These are phyloP conservation scores for Acanthornis magna DNA, from an alignment of 2,797 vertebrate genomes.

Conservation along the genomic window DNA sequence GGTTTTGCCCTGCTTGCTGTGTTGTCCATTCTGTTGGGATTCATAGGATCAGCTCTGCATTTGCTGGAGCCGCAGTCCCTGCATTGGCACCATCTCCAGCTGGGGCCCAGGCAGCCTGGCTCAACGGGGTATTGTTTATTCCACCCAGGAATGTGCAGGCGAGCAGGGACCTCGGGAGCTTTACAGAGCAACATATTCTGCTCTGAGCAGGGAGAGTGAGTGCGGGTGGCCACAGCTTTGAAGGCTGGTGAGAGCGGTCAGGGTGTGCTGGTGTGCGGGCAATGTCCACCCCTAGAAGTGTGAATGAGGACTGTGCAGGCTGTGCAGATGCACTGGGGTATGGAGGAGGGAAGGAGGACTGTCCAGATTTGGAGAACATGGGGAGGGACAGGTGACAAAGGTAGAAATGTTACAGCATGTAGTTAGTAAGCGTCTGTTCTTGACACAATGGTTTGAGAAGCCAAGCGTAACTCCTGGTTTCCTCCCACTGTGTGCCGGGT, in stretches of 20 bases:
- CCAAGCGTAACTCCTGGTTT: not conserved
- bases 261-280: not conserved
- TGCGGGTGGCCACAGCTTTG: not conserved
- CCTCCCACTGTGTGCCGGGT: not conserved
- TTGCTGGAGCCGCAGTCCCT: not conserved
- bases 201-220: not conserved
- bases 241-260: fast-evolving
- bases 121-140: not conserved
- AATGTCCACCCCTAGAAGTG: not conserved
- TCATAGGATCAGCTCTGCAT: not conserved
- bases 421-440: not conserved
- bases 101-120: not conserved
- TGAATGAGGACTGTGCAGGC: not conserved
- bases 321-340: not conserved
- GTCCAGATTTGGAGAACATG: not conserved
- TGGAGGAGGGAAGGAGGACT: not conserved
- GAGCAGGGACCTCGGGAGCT: not conserved
- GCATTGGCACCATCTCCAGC: not conserved
- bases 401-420: not conserved
- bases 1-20: not conserved
- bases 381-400: not conserved
- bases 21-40: not conserved
- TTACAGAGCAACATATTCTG: not conserved
- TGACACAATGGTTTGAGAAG: not conserved
- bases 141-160: slow-evolving; percentile 19